Base-by-base conservation (phyloP, 2,797 vertebrate species). In the Cossypha niveicapilla region DNA sequence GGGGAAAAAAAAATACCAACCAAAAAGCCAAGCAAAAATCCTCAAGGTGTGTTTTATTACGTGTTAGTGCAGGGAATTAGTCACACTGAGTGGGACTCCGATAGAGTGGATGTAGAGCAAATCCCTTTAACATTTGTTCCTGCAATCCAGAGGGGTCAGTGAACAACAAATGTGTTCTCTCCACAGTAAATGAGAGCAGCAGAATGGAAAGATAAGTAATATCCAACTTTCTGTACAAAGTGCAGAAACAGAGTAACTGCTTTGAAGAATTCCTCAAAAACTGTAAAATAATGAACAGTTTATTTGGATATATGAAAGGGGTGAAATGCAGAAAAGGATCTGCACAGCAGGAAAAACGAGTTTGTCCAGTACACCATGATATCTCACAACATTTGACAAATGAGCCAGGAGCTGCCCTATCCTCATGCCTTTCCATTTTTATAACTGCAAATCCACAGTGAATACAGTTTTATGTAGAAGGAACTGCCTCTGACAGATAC, bases 371-470 rank as follows among this genome's bases (percentile, higher is more conserved):
- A 41, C 12, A 47, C 53, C 13, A 86, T n/a, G 28, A 50, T 61
- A n/a, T 18, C 10, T 77, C n/a, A 18, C 54, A 62, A 3, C 34
- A 19, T 67, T 28, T 61, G 68, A 77, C 72, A 75, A 71, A 53
- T 25, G 66, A 75, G 51, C 24, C 60, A 77, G 66, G 39, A 86
- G 39, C n/a, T 91, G 72, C 57, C 58, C 41, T 70, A 44, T 58
- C 44, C 67, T 73, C 67, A n/a, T 73, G 51, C 60, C 51, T 92
- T 92, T 88, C 58, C 51, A 42, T 74, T 90, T 92, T 78, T 56
- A 45, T 66, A 58, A 54, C 73, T 41, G 10, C 51, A 70, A 65
- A 81, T 37, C n/a, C 72, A 68, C 8, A 56, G 47, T 56, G 57
- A 85, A 71, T 77, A 58, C 17, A 57, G 23, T 45, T 88, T 75